phyloP scores from a whole-genome alignment of 2,888 invertebrate genomes.

The Cryptus armator region DNA sequence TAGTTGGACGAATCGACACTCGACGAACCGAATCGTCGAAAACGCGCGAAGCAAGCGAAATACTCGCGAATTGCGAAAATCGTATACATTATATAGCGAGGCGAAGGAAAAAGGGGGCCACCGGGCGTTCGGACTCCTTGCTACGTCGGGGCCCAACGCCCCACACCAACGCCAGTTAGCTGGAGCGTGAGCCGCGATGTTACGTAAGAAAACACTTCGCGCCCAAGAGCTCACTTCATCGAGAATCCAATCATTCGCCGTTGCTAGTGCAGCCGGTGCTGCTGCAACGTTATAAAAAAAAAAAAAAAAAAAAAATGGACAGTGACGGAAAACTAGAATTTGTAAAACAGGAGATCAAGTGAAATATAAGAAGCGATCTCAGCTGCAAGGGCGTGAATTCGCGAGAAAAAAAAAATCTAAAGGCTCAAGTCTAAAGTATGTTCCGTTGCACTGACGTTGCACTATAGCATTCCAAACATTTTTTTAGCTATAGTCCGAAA shows the following conservation, averaged over 20 bases:
- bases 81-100: constrained; percentile 77
- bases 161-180: constrained; percentile 16
- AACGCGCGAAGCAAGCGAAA: constrained; percentile 82
- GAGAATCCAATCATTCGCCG: constrained; percentile 51
- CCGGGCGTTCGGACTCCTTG: constrained; percentile 14
- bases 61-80: constrained; percentile 81
- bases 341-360: neutral
- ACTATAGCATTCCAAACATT: too few species aligned
- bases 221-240: constrained; percentile 60
- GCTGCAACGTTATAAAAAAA: neutral
- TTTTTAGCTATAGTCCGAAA: too few species aligned
- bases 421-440: neutral
- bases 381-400: neutral
- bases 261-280: neutral
- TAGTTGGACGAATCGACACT: constrained; percentile 55
- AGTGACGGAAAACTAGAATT: neutral
- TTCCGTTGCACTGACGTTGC: neutral
- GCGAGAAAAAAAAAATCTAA: neutral
- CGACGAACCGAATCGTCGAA: constrained; percentile 72
- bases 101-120: constrained; percentile 77
- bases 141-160: constrained; percentile 29
- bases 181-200: constrained; percentile 33
- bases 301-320: constrained; percentile 1
- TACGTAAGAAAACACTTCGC: constrained; percentile 62
- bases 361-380: neutral